A percentile compares a stretch with the other conserved stretches of the same genome.
These are phyloP conservation scores for Panulirus ornatus DNA, from an alignment of 1,140 invertebrate species.

Conservation along the genomic window DNA sequence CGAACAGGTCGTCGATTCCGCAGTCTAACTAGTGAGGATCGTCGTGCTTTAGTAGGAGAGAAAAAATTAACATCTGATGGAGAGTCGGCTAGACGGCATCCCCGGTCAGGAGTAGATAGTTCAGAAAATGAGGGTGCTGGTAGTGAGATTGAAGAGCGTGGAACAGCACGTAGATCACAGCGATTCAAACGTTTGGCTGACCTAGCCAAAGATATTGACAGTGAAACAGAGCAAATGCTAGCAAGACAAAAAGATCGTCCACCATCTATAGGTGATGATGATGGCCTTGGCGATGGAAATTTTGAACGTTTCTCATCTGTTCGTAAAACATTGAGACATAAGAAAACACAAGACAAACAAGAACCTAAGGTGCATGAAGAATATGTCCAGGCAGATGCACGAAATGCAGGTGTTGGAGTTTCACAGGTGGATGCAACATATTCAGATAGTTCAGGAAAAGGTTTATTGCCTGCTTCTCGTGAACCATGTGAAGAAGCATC, in stretches of 20 bases:
- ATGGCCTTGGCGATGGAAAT: constrained; percentile 82
- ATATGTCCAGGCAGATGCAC: constrained; percentile 22
- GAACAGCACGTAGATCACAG: constrained; percentile 58
- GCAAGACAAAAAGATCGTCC: constrained; percentile 64
- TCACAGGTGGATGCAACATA: background rate
- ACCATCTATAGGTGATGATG: constrained; percentile 64
- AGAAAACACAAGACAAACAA: constrained; percentile 83
- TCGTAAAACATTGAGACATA: constrained; percentile 88
- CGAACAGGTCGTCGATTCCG: constrained; percentile 57
- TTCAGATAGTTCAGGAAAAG: constrained; percentile 24
- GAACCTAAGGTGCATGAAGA: constrained; percentile 55
- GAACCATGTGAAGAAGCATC: constrained; percentile 65
- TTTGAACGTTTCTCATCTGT: constrained; percentile 91
- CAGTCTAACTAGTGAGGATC: constrained; percentile 66
- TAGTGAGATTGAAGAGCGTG: constrained; percentile 65
- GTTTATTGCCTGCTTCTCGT: constrained; percentile 29
- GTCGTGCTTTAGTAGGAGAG: constrained; percentile 48
- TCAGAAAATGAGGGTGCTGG: constrained; percentile 69
- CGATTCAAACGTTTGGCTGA: constrained; percentile 74
- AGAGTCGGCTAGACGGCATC: background rate
- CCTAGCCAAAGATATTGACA: constrained; percentile 74
- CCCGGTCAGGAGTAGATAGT: constrained; percentile 47
- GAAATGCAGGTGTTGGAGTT: background rate
- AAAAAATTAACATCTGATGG: constrained; percentile 6
- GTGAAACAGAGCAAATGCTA: constrained; percentile 73